Percentiles rank a stretch among this genome's conserved stretches.
These are phyloP conservation scores for Didymodactylos carnosus DNA, from an alignment of 2,888 invertebrate species.

Conservation along the genomic window DNA sequence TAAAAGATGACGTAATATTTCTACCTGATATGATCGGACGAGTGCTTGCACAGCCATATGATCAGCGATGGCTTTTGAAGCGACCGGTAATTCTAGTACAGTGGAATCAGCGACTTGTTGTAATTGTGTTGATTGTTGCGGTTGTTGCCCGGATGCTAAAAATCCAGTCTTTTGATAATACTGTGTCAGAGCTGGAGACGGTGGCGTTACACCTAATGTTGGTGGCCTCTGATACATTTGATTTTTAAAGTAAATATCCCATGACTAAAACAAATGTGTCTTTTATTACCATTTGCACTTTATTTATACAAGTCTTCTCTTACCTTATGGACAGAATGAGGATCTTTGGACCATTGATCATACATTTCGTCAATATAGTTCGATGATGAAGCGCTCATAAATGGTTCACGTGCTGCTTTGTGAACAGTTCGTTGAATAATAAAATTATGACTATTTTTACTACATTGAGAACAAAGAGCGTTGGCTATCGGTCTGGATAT, in stretches of 20 bases:
- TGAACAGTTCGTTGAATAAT: too few relatives aligned
- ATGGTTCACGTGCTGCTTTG: neutral
- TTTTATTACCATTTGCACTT: neutral
- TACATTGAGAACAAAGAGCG: too few relatives aligned
- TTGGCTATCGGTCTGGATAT: too few relatives aligned
- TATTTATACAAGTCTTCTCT: neutral
- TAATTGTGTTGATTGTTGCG: slow-evolving; percentile 27
- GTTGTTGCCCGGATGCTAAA: too few relatives aligned
- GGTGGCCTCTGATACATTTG: slow-evolving; percentile 28
- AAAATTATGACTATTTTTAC: too few relatives aligned
- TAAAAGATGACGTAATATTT: too few relatives aligned
- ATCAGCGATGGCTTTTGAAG: slow-evolving; percentile 79
- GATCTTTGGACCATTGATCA: slow-evolving; percentile 78
- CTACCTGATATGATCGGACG: slow-evolving; percentile 74
- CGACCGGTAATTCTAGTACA: too few relatives aligned
- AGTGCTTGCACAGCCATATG: slow-evolving; percentile 94
- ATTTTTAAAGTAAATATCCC: slow-evolving; percentile 76
- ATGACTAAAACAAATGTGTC: slow-evolving; percentile 41
- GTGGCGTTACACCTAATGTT: slow-evolving; percentile 18
- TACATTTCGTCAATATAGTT: slow-evolving; percentile 93
- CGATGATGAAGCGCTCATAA: slow-evolving; percentile 1
- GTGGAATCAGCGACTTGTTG: too few relatives aligned
- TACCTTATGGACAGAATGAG: slow-evolving; percentile 65
- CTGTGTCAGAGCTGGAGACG: slow-evolving; percentile 34
- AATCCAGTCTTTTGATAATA: slow-evolving; percentile 19